Evolutionary conservation across 2,797 vertebrate genomes (phyloP).

Genomic region (Tolypeutes matacus): DNA sequence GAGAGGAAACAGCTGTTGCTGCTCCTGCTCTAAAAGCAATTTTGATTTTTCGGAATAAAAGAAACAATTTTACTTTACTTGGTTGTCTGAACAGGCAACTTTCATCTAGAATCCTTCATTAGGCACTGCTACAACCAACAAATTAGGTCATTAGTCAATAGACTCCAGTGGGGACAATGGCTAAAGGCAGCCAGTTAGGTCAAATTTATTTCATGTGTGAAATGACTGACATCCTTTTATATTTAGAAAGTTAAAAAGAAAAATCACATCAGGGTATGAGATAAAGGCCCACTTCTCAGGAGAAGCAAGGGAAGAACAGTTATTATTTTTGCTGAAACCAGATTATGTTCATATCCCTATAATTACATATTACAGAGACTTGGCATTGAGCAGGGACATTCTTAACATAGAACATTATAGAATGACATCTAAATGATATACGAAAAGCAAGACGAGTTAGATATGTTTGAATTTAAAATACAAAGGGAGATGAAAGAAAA

Average conservation of each 20-base stretch:
- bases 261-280: constrained; percentile 13
- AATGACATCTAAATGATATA: constrained; percentile 54
- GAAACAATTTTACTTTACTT: not conserved
- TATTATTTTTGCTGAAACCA: constrained; percentile 41
- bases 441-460: constrained; percentile 71
- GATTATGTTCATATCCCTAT: not conserved
- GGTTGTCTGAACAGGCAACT: not conserved
- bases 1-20: not conserved
- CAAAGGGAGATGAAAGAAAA: constrained; percentile 48
- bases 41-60: constrained; percentile 32
- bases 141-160: constrained; percentile 27
- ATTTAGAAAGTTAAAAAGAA: not conserved
- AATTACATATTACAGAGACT: constrained; percentile 61
- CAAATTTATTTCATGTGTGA: not conserved
- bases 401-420: constrained; percentile 56
- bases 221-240: constrained; percentile 56
- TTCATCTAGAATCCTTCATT: constrained; percentile 29
- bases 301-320: constrained; percentile 60
- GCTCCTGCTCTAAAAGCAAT: not conserved
- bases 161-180: constrained; percentile 18
- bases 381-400: not conserved
- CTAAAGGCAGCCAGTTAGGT: constrained; percentile 27
- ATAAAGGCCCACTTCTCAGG: constrained; percentile 52
- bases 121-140: constrained; percentile 16
- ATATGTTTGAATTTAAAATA: constrained; percentile 75